Evolutionary conservation across 2,113 vertebrate genomes (phyloP).

Genomic region (Piprites chloris): DNA sequence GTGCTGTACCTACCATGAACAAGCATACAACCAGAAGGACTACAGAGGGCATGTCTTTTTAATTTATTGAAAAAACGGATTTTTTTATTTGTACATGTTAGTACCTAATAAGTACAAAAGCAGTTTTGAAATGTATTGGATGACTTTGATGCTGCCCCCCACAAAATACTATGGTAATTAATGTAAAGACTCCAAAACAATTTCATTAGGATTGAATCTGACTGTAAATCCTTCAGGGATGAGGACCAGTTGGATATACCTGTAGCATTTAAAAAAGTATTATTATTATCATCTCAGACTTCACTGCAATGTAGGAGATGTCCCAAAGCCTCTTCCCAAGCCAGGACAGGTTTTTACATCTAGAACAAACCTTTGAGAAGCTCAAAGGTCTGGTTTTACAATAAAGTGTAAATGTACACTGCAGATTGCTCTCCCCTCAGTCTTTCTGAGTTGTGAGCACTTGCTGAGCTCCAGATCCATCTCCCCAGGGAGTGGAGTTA

Average conservation of each 20-base stretch:
- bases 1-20: background rate
- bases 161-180: background rate
- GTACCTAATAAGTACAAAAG: background rate
- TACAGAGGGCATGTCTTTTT: background rate
- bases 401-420: background rate
- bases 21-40: background rate
- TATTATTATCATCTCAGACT: background rate
- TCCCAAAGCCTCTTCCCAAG: background rate
- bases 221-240: background rate
- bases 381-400: background rate
- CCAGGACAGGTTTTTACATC: background rate
- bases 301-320: background rate
- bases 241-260: background rate
- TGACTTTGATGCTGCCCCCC: background rate
- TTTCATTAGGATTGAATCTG: background rate
- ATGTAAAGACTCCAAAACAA: background rate
- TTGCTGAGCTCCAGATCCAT: background rate
- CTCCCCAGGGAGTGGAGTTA: background rate
- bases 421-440: background rate
- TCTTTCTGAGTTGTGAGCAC: background rate
- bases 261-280: background rate
- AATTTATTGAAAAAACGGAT: background rate
- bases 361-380: background rate
- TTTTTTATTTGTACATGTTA: background rate
- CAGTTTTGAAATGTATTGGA: background rate